Evolutionary conservation across 1,140 invertebrate genomes (phyloP), one percentile per base, ranked within the genome.

Genomic region (Hypsibius dujardini): DNA sequence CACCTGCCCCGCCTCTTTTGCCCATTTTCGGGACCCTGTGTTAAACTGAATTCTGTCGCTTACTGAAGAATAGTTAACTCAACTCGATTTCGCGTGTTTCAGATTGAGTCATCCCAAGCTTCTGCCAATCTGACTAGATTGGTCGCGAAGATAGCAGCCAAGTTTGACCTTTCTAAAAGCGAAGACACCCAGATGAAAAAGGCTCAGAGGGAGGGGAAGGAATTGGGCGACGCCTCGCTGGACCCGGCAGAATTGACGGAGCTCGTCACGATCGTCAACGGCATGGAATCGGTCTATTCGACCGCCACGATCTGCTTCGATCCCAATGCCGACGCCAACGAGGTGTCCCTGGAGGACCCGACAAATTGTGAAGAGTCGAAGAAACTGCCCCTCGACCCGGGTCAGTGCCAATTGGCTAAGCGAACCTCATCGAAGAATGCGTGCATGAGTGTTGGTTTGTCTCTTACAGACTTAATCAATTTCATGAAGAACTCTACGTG

Each of bases 201-300:
- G 7, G 50, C n/a, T 7, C 50, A 56, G 50, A 56, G n/a, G 50
- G 7, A 7, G 7, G n/a, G 7, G 50, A n/a, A 12, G 50, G 50
- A 56, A n/a, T n/a, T 56, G 7, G 50, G 50, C 7, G 50, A 56
- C n/a, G 50, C 50, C 7, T 12, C 7, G 7, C n/a, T 56, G 50
- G 7, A 7, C 50, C 7, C 7, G 50, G 50, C 7, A 56, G 50
- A 56, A 56, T n/a, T 56, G 50, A 56, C 7, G 50, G 50, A 56
- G n/a, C n/a, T 56, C 7, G 50, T 56, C n/a, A 12, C 50, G 7
- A 56, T 56, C n/a, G 50, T 56, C 50, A 56, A 56, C 2, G 82
- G 85, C 40, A 91, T 92, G 89, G 83, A 89, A 76, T 84, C 83
- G 1, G 87, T 87, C 72, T 91, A 88, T 75, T 86, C 87, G 1